A percentile compares a stretch with the other conserved stretches of the same genome.
Evolutionary conservation across 1,140 invertebrate genomes (phyloP).

Genomic region (Araneus ventricosus): DNA sequence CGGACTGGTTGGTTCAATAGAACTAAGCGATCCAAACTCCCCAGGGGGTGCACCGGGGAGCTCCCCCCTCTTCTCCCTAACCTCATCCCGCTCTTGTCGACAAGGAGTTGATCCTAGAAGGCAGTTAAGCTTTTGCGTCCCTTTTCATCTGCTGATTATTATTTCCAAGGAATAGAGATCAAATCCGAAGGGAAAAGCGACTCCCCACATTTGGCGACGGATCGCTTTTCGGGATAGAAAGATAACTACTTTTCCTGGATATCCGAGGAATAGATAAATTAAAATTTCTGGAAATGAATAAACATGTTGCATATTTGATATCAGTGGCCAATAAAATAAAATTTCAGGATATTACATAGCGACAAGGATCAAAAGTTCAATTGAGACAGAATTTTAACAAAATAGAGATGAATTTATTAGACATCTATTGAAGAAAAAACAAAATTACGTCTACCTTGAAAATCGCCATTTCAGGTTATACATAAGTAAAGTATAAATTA

Average conservation of each 20-base stretch:
- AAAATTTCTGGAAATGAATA: neutral
- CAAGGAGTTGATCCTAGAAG: slow-evolving; percentile 69
- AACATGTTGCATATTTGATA: too few species aligned
- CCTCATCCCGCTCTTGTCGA: slow-evolving; percentile 54
- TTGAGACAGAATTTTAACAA: too few species aligned
- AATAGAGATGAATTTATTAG: too few species aligned
- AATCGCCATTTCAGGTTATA: too few species aligned
- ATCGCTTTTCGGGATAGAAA: neutral
- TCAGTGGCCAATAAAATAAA: too few species aligned
- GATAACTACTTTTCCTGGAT: neutral
- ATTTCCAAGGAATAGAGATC: slow-evolving; percentile 60
- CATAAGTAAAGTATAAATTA: too few species aligned
- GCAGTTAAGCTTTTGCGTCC: slow-evolving; percentile 59
- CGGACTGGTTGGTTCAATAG: neutral
- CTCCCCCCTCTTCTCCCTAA: neutral
- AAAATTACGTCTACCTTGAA: too few species aligned
- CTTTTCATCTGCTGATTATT: slow-evolving; percentile 72
- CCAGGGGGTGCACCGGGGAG: neutral
- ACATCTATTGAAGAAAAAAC: too few species aligned
- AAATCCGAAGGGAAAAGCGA: slow-evolving; percentile 61
- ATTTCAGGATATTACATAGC: too few species aligned
- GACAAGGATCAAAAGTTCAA: too few species aligned
- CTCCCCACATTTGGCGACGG: slow-evolving; percentile 21
- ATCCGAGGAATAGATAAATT: neutral
- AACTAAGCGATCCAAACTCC: slow-evolving; percentile 28